Percentiles rank a stretch among this genome's conserved stretches.
Conservation (phyloP, 2,797 vertebrate genomes). For the Xiphorhynchus erythropygius region DNA sequence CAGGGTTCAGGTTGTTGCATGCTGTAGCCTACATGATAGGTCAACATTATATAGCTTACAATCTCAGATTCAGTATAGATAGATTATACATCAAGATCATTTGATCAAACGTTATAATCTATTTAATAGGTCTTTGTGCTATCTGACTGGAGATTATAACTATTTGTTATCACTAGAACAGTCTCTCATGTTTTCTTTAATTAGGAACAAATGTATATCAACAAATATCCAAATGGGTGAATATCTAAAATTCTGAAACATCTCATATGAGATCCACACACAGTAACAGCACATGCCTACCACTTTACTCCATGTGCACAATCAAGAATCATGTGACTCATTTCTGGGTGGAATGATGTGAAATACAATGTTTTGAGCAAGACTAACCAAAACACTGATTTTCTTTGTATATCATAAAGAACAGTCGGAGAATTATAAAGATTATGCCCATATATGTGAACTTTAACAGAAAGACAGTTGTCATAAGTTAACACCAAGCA, state of each 20-base stretch:
- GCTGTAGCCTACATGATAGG: not conserved
- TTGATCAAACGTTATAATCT: not conserved
- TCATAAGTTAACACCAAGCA: not conserved
- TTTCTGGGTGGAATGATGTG: not conserved
- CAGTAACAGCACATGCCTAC: not conserved
- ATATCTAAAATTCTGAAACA: not conserved
- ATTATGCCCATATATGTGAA: not conserved
- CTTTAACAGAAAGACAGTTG: not conserved
- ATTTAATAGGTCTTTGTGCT: not conserved
- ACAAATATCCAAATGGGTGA: not conserved
- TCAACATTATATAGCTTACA: not conserved
- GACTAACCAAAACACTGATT: not conserved
- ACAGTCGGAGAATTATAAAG: not conserved
- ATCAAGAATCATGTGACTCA: not conserved
- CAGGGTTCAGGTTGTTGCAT: not conserved
- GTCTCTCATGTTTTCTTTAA: not conserved
- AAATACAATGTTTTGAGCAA: not conserved
- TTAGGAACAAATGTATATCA: not conserved
- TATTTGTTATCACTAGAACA: not conserved
- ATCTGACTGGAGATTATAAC: not conserved
- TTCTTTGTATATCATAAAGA: not conserved
- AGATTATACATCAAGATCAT: not conserved
- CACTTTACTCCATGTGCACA: not conserved
- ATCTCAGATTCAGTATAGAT: not conserved
- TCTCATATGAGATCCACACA: not conserved